Evolutionary conservation across 2,797 vertebrate genomes (phyloP).

Genomic region (Crocodylus rhombifer): DNA sequence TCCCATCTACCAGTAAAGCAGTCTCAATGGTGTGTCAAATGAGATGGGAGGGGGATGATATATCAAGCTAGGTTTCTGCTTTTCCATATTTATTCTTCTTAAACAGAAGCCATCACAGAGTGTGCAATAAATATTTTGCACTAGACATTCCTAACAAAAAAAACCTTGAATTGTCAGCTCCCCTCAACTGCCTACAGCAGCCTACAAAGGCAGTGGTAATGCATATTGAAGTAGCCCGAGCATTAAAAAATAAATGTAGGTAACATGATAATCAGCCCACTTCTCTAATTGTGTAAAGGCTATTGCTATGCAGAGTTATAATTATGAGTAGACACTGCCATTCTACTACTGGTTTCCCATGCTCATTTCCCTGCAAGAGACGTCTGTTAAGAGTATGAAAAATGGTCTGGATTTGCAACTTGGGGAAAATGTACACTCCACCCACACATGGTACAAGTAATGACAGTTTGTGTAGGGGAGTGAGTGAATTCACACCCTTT

Average conservation of each 20-base stretch:
- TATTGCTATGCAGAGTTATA: constrained; percentile 58
- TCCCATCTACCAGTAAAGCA: constrained; percentile 24
- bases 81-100: constrained; percentile 11
- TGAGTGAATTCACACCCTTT: neutral
- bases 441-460: constrained; percentile 32
- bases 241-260: constrained; percentile 28
- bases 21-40: neutral
- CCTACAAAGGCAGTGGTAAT: neutral
- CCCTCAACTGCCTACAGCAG: constrained; percentile 20
- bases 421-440: constrained; percentile 40
- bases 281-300: constrained; percentile 64
- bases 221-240: neutral
- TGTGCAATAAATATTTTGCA: constrained; percentile 20
- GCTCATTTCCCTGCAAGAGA: constrained; percentile 71
- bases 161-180: constrained; percentile 15
- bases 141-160: constrained; percentile 28
- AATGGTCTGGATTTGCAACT: constrained; percentile 49
- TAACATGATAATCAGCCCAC: constrained; percentile 48
- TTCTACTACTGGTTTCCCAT: constrained; percentile 49
- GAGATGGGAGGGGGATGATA: neutral
- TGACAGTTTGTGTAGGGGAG: neutral
- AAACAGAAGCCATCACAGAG: constrained; percentile 4
- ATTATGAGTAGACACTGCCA: constrained; percentile 69
- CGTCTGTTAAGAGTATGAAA: constrained; percentile 69
- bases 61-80: neutral